Evolutionary conservation across 2,888 invertebrate species (phyloP).

Genomic region (Endomychus coccineus): DNA sequence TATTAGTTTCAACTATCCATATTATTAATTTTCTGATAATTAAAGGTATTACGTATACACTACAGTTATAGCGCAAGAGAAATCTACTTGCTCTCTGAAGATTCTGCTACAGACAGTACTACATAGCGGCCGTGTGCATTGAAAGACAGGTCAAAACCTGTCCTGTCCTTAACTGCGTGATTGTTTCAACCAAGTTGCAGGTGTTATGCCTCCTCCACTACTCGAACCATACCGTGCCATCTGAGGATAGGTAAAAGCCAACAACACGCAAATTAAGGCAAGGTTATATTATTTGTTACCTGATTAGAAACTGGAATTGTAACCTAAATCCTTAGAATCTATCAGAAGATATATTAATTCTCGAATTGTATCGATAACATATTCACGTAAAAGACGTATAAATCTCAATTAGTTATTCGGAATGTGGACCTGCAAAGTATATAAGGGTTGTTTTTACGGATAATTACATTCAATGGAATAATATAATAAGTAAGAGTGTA

Average conservation of each 20-base stretch:
- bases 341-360: conserved; percentile 11
- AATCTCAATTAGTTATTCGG: no score
- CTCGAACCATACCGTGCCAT: conserved; percentile 22
- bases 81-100: no score
- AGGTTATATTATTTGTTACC: conserved; percentile 15
- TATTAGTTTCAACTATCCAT: no score
- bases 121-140: no score
- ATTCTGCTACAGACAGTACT: no score
- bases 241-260: conserved; percentile 14
- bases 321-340: conserved; percentile 9
- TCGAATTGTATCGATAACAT: conserved; percentile 4
- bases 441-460: no score
- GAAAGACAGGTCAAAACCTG: conserved; percentile 39
- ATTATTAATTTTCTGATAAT: no score
- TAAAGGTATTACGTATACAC: no score
- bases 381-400: conserved; percentile 6
- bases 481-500: no score
- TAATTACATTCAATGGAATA: no score
- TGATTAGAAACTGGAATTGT: conserved; percentile 15
- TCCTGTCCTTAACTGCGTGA: conserved; percentile 30
- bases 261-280: conserved; percentile 14
- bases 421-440: no score
- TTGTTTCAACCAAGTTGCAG: conserved; percentile 35
- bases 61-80: no score
- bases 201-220: conserved; percentile 29